Evolutionary conservation across 2,113 vertebrate genomes (phyloP), one percentile per base, ranked within the genome.

Genomic region (Saimiri boliviensis): DNA sequence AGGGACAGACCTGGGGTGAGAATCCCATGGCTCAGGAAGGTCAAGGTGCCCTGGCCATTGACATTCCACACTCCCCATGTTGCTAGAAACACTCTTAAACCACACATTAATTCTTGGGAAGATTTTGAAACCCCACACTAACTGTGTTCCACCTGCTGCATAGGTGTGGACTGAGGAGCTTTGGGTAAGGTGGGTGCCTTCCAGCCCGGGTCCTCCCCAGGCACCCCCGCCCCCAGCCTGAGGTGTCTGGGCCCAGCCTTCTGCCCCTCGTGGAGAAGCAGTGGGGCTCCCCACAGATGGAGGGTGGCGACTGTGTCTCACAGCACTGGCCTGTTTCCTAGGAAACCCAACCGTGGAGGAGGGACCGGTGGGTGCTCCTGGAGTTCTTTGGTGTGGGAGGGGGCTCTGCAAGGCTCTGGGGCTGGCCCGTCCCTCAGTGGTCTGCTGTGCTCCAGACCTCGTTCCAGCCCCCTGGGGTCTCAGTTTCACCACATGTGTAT

Each of bases 271-370:
- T 2, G 27, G 27, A 63, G 27, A 32, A 32, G 27, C 60, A 63
- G 60, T 13, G 27, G 27, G 60, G 12, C 27, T 63, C 66, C 66
- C 66, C 1, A 6, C 47, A 70, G 79, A 77, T 12, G 68, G 68
- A 71, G 76, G 63, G 68, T 40, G 35, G n/a, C 71, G n/a, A 37
- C 10, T 32, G 74, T 20, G 42, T 63, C 60, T 63, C 12, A 5
- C 27, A 63, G 27, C 60, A 63, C 60, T 63, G 60, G 27, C 60
- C 60, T 0, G 58, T 96, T 96, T 94, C 94, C 92, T 90, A 95
- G 94, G 91, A 96, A 89, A 95, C 87, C 12, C 77, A 87, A 25
- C 54, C 30, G 0, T 5, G 54, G 60, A 70, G 52, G 84, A 80
- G 82, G 56, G 71, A 80, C 96, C n/a, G 49, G 23, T 40, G 35